phyloP scores from a whole-genome alignment of 2,888 invertebrate species.

The Hipparchia sbordonii region DNA sequence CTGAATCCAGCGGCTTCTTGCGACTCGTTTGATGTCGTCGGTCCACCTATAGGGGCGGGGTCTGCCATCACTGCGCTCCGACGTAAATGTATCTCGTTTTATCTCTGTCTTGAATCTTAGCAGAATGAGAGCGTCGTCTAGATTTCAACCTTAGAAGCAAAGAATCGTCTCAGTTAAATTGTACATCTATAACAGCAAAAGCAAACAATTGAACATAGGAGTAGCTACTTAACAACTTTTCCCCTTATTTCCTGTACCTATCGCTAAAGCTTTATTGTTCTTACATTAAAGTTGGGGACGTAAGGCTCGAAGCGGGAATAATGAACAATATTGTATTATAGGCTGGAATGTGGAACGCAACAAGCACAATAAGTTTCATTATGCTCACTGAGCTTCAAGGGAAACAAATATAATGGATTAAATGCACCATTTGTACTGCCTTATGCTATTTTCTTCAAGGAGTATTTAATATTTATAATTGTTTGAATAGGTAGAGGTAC shows the following conservation, averaged over 20 bases:
- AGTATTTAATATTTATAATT: too few species aligned
- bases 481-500: too few species aligned
- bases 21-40: too few species aligned
- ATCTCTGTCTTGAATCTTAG: too few species aligned
- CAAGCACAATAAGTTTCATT: constrained; percentile 12
- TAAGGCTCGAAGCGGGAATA: constrained; percentile 20
- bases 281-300: constrained; percentile 11
- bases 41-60: too few species aligned
- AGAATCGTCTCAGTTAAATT: too few species aligned
- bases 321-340: constrained; percentile 17
- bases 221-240: constrained; percentile 14
- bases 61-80: too few species aligned
- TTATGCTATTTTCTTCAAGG: neutral
- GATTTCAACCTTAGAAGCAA: too few species aligned
- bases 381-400: constrained; percentile 6
- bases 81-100: too few species aligned
- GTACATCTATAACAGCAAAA: too few species aligned
- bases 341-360: constrained; percentile 19
- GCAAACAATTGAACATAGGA: constrained; percentile 5
- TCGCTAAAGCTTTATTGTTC: constrained; percentile 15
- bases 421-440: neutral
- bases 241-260: constrained; percentile 17
- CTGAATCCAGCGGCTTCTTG: too few species aligned
- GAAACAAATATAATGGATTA: constrained; percentile 7
- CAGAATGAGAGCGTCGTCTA: too few species aligned